These are phyloP conservation scores for Peromyscus californicus DNA, from an alignment of 2,113 vertebrate genomes.

Conservation along the genomic window DNA sequence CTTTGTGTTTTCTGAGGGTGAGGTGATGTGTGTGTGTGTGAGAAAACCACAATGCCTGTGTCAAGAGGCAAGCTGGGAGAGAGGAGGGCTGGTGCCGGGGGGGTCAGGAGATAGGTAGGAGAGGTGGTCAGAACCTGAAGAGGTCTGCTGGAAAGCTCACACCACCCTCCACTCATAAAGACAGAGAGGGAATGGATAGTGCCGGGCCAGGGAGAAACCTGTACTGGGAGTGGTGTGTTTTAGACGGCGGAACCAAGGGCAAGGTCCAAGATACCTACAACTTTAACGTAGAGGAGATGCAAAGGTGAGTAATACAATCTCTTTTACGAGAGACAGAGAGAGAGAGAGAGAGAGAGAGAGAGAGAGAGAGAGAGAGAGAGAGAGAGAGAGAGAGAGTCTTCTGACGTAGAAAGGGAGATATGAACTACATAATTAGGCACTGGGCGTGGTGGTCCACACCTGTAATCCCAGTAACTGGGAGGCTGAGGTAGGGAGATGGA, in stretches of 20 bases:
- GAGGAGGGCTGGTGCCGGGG: not conserved
- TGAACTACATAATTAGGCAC: not conserved
- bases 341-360: no score
- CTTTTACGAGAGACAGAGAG: not conserved
- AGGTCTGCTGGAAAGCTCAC: not conserved
- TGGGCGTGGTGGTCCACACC: not conserved
- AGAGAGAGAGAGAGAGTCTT: not conserved
- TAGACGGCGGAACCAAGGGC: not conserved
- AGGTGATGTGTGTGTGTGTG: not conserved
- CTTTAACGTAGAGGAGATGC: not conserved
- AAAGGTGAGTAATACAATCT: conserved; percentile 4
- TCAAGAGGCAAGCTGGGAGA: not conserved
- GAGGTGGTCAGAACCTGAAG: not conserved
- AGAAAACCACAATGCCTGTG: not conserved
- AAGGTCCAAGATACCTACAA: not conserved
- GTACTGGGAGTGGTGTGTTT: not conserved
- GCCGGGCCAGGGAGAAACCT: not conserved
- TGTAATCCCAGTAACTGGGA: not conserved
- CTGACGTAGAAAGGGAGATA: not conserved
- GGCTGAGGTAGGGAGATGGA: no score
- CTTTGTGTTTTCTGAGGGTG: conserved; percentile 53
- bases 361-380: no score
- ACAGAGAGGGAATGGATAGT: not conserved
- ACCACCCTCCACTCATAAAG: not conserved
- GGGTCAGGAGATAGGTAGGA: not conserved